Conservation (phyloP, 92 coral and sea anemone species). For the Porites divaricata region DNA sequence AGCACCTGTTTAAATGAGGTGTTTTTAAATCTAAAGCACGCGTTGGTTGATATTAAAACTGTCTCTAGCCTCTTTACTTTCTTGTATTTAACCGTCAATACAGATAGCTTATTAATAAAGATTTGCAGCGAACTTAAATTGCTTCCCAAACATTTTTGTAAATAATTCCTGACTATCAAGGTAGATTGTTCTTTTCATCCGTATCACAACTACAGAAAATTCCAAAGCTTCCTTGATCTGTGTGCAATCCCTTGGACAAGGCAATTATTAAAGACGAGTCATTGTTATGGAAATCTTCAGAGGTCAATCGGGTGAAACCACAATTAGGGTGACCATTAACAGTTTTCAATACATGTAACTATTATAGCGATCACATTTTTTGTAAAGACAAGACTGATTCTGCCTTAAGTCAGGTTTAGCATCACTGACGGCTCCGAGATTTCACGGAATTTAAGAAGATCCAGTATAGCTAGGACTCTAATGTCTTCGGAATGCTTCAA, state of each 20-base stretch:
- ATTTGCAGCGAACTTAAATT: background rate
- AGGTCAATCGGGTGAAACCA: background rate
- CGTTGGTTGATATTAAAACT: background rate
- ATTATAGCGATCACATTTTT: background rate
- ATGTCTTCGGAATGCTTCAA: too few species aligned
- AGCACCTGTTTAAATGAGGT: constrained; percentile 23
- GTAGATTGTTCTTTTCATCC: too few species aligned
- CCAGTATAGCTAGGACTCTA: too few species aligned
- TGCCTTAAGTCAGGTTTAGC: background rate
- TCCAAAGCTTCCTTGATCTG: background rate
- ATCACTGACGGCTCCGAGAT: background rate
- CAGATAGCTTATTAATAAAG: background rate
- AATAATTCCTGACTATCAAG: too few species aligned
- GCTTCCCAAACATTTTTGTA: too few species aligned
- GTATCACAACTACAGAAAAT: background rate
- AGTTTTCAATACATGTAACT: background rate
- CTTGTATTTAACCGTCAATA: background rate
- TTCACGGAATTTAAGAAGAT: too few species aligned
- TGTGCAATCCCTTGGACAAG: background rate
- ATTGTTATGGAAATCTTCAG: constrained; percentile 20
- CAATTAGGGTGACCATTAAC: background rate
- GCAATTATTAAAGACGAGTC: background rate
- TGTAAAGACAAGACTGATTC: background rate
- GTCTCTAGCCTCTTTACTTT: background rate
- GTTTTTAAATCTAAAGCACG: background rate